Base-by-base conservation (phyloP, 2,888 invertebrate species). In the Xanthostigma xanthostigma region DNA sequence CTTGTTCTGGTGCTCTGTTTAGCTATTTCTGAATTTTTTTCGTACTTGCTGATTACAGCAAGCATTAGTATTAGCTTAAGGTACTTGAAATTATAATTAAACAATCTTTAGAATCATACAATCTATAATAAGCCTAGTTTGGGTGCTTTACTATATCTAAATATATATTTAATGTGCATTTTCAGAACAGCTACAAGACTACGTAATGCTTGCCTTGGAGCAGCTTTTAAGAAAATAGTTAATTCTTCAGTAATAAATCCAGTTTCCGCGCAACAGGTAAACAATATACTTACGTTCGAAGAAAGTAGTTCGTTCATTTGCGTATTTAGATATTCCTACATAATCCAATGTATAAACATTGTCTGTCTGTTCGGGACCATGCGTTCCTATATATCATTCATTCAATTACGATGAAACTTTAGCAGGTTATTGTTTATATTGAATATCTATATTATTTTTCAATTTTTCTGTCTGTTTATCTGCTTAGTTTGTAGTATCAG, bases 221-320 rank as follows among this genome's bases (percentile, higher is more conserved):
- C 64, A 48, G 54, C 61, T 37, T 65, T 63, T 52, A 60, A 59
- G 49, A 64, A 63, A 51, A 50, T 64, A 5, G 53, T 64, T 40
- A 51, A 61, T 33, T 59, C 60, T 14, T 61, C 61, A 11, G 51
- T 60, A 41, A 52, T 58, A 50, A 58, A 55, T 48, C 52, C 56
- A 36, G 55, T 59, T 13, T 56, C 57, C 11, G 58, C 58, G 5
- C 55, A 59, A 50, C 58, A 59, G 57, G 59, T 60, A 49, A 47
- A 44, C 33, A 27, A 39, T 42, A 13, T 34, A n/a, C n/a, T n/a
- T n/a, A n/a, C 33, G 34, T 17, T 42, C 12, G 13, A n/a, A 36
- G 9, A 27, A 27, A 27, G 27, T 6, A 27, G 5, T 27, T 27
- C 27, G 5, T 27, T 27, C 27, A 27, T 6, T 27, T 27, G 27